These are phyloP conservation scores for Hemibagrus wyckioides DNA, from an alignment of 2,113 vertebrate species.

Conservation along the genomic window DNA sequence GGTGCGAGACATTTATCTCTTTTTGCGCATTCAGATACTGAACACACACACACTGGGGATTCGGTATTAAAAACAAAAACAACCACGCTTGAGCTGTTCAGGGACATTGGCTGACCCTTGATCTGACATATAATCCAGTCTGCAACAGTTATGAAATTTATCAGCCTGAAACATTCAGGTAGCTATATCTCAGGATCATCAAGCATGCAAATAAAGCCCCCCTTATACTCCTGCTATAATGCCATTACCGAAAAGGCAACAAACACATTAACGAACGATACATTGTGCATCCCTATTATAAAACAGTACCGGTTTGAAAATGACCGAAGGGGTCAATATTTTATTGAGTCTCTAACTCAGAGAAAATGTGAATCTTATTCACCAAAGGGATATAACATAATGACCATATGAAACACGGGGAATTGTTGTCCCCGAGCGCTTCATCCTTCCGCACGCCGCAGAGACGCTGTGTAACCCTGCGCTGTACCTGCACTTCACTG, in stretches of 20 bases:
- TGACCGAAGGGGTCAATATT: background rate
- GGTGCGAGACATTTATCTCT: slow-evolving; percentile 35
- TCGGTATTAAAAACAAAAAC: background rate
- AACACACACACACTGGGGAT: background rate
- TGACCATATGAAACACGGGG: background rate
- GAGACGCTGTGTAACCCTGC: background rate
- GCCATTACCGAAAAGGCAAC: background rate
- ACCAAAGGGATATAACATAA: background rate
- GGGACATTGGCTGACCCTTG: background rate
- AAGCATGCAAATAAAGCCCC: background rate
- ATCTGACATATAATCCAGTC: background rate
- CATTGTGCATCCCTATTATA: background rate
- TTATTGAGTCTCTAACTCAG: background rate
- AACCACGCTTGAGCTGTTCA: background rate
- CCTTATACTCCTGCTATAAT: background rate
- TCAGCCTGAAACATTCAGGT: background rate
- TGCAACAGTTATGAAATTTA: background rate
- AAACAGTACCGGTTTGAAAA: background rate
- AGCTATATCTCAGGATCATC: background rate
- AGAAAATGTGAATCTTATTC: background rate
- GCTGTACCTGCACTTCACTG: background rate
- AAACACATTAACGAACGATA: background rate
- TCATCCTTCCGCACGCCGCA: background rate
- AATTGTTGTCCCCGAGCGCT: background rate
- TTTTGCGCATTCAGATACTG: background rate